Conservation (phyloP, 2,113 vertebrate genomes). For the Eidolon helvum region DNA sequence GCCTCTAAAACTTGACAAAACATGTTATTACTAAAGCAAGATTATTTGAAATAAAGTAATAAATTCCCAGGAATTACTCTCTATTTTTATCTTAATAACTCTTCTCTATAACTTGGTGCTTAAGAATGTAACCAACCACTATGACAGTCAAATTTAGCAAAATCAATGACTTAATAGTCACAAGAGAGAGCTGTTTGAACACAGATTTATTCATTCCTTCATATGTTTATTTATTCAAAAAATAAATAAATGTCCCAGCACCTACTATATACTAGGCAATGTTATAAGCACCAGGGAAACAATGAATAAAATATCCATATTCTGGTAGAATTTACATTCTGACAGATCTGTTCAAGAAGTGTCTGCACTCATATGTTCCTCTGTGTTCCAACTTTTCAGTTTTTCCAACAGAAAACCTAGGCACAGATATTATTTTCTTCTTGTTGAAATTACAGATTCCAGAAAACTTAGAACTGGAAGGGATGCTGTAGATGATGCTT, state of each 20-base stretch:
- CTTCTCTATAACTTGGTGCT: not conserved
- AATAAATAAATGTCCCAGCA: not conserved
- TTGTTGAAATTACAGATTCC: not conserved
- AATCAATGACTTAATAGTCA: not conserved
- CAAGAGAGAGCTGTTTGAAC: not conserved
- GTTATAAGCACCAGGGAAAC: not conserved
- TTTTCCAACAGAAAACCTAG: not conserved
- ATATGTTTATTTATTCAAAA: not conserved
- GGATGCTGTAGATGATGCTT: not conserved
- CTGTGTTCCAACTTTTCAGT: not conserved
- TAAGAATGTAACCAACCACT: not conserved
- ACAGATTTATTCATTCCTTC: not conserved
- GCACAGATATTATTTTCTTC: not conserved
- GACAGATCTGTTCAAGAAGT: not conserved
- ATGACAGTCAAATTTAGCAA: not conserved
- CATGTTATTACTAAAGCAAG: not conserved
- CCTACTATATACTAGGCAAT: not conserved
- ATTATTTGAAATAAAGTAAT: not conserved
- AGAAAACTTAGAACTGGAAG: not conserved
- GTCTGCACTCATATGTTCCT: rapidly evolving
- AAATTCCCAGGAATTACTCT: not conserved
- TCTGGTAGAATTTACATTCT: not conserved
- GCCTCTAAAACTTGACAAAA: not conserved
- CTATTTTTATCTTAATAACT: not conserved
- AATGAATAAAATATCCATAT: not conserved